Evolutionary conservation across 2,888 invertebrate genomes (phyloP).

Genomic region (Drymonia ruficornis): DNA sequence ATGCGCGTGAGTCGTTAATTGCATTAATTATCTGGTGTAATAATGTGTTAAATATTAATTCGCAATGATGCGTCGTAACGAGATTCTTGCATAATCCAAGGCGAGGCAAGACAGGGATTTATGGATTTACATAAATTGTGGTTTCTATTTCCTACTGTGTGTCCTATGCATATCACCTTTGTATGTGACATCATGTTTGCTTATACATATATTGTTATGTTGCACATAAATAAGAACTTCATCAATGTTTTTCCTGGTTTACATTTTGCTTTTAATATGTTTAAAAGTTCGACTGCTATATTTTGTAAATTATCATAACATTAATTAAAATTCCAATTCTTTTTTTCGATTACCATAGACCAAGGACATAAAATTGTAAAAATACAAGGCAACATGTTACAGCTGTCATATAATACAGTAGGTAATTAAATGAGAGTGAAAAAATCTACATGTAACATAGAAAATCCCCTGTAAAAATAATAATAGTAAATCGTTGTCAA

Average conservation of each 20-base stretch:
- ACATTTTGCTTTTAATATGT: too few species aligned
- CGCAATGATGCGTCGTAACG: slow-evolving; percentile 8
- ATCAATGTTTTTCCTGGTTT: not conserved
- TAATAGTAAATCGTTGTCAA: slow-evolving; percentile 24
- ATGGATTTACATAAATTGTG: slow-evolving; percentile 11
- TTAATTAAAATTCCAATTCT: too few species aligned
- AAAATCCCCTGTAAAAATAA: too few species aligned
- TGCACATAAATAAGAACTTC: not conserved
- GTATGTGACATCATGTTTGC: not conserved
- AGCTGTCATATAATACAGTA: too few species aligned
- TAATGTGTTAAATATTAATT: slow-evolving; percentile 1
- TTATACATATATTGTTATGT: not conserved
- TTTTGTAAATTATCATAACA: not conserved
- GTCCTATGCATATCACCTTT: not conserved
- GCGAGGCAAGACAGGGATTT: slow-evolving; percentile 30
- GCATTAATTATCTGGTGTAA: slow-evolving; percentile 28
- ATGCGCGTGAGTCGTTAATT: slow-evolving; percentile 34
- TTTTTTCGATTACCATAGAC: too few species aligned
- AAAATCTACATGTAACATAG: too few species aligned
- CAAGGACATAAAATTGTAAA: too few species aligned
- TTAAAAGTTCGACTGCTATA: too few species aligned
- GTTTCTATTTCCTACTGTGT: slow-evolving; percentile 2
- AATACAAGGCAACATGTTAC: too few species aligned
- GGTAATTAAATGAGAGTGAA: too few species aligned
- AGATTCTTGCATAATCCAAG: slow-evolving; percentile 26